phyloP scores from a whole-genome alignment of 2,797 vertebrate species.

The Intellagama lesueurii region DNA sequence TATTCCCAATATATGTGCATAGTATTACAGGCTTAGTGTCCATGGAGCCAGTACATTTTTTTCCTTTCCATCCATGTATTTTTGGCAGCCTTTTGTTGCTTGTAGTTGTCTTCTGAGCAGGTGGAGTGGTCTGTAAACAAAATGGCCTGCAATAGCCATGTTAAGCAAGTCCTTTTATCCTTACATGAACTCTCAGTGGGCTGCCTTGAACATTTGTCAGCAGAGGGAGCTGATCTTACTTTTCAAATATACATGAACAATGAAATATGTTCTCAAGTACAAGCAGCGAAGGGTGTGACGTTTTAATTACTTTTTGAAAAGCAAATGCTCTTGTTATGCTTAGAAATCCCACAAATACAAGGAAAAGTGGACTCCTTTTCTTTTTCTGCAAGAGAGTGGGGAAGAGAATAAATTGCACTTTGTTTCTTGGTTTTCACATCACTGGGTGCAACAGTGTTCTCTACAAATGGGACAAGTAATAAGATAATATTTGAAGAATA shows the following conservation, averaged over 20 bases:
- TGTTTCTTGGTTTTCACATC: slow-evolving; percentile 10
- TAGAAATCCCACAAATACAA: not conserved
- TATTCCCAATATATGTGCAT: not conserved
- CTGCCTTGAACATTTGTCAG: slow-evolving; percentile 21
- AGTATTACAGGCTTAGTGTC: not conserved
- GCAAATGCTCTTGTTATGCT: not conserved
- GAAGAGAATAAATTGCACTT: not conserved
- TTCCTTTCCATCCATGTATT: not conserved
- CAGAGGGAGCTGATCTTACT: not conserved
- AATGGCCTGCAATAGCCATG: not conserved
- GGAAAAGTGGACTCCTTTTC: not conserved
- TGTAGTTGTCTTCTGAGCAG: slow-evolving; percentile 26
- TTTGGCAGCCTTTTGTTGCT: slow-evolving; percentile 16
- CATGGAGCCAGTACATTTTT: not conserved
- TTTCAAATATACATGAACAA: slow-evolving; percentile 27
- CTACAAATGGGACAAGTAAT: not conserved
- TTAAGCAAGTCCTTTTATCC: slow-evolving; percentile 19
- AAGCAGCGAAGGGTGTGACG: slow-evolving; percentile 8
- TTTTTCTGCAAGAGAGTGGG: not conserved
- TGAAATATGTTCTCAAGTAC: slow-evolving; percentile 3
- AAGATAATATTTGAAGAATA: slow-evolving; percentile 11
- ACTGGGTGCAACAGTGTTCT: not conserved
- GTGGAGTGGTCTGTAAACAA: slow-evolving; percentile 18
- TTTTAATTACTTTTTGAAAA: slow-evolving; percentile 2
- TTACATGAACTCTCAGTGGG: slow-evolving; percentile 34